Evolutionary conservation across 2,888 invertebrate species (phyloP).

Genomic region (Hyposoter dolosus): DNA sequence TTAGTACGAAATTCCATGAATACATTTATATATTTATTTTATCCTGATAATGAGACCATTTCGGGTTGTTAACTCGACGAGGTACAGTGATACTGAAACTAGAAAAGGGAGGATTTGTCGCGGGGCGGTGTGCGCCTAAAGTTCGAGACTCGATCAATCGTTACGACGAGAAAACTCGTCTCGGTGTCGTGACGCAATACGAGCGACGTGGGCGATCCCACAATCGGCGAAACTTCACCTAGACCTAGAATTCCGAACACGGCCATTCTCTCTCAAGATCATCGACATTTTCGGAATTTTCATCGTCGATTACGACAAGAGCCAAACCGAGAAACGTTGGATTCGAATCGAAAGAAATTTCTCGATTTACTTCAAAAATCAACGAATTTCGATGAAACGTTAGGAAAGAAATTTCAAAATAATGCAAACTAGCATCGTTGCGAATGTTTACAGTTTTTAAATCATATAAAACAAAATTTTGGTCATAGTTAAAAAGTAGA

Average conservation of each 20-base stretch:
- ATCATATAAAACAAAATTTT: background rate
- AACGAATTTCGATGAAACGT: background rate
- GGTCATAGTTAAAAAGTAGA: background rate
- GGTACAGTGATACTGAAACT: conserved; percentile 6
- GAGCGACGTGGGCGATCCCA: conserved; percentile 44
- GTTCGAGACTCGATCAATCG: conserved; percentile 59
- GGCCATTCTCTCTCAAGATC: background rate
- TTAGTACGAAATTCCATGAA: background rate
- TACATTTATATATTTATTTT: background rate
- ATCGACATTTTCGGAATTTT: background rate
- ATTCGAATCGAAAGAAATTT: background rate
- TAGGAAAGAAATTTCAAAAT: background rate
- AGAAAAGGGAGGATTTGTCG: conserved; percentile 4
- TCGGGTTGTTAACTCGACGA: conserved; percentile 11
- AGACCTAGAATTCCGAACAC: conserved; percentile 14
- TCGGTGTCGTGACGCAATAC: conserved; percentile 55
- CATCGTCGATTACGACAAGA: background rate
- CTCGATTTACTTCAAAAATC: background rate
- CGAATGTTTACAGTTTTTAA: background rate
- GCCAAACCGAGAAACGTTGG: background rate
- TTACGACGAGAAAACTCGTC: conserved; percentile 52
- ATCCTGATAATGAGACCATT: background rate
- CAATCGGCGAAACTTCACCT: conserved; percentile 28
- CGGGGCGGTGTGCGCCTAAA: conserved; percentile 20
- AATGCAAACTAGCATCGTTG: background rate